These are phyloP conservation scores for Dallia pectoralis DNA, from an alignment of 2,797 vertebrate species.

Conservation along the genomic window DNA sequence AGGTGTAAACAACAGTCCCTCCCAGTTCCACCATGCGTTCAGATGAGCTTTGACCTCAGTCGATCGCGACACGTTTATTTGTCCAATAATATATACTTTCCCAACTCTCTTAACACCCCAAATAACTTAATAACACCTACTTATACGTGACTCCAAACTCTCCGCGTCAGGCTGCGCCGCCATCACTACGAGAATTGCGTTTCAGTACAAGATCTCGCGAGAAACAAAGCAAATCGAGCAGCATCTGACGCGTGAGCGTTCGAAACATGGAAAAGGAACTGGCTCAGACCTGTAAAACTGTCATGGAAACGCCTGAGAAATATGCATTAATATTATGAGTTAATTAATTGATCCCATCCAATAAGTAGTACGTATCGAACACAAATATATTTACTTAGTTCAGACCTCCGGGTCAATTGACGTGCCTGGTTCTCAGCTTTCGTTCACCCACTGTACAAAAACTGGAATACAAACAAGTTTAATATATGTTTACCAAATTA, in stretches of 20 bases:
- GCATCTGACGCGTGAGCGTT: neutral
- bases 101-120: neutral
- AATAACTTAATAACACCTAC: conserved; percentile 79
- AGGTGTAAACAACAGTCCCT: conserved; percentile 16
- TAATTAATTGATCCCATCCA: too few relatives aligned
- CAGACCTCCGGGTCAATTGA: too few relatives aligned
- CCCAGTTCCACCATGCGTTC: neutral
- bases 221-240: neutral
- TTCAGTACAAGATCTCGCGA: conserved; percentile 50
- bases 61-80: neutral
- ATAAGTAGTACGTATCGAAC: too few relatives aligned
- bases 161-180: conserved; percentile 85
- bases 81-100: neutral
- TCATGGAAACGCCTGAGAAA: too few relatives aligned
- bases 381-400: too few relatives aligned
- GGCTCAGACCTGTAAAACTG: neutral
- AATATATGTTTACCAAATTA: too few relatives aligned
- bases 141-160: conserved; percentile 91
- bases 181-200: conserved; percentile 76
- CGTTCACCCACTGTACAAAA: too few relatives aligned
- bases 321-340: too few relatives aligned
- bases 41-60: conserved; percentile 8
- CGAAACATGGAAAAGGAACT: neutral
- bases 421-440: too few relatives aligned
- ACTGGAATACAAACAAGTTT: too few relatives aligned